These are phyloP conservation scores for Sinopyrophorus schimmeli DNA, from an alignment of 2,888 invertebrate species.

Conservation along the genomic window DNA sequence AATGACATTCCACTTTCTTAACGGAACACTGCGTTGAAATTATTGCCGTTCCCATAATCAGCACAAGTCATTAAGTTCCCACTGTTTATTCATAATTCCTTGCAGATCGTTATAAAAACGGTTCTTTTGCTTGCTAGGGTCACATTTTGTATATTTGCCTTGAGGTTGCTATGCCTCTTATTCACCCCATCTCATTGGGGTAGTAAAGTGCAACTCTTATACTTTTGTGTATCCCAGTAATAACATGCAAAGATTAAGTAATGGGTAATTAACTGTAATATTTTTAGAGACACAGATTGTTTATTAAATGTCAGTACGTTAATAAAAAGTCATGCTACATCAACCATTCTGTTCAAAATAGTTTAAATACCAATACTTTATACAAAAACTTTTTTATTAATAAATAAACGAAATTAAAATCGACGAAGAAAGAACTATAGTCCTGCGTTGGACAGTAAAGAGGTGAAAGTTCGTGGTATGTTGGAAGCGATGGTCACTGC, in stretches of 20 bases:
- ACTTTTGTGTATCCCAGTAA: slow-evolving; percentile 37
- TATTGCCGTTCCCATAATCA: slow-evolving; percentile 54
- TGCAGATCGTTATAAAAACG: slow-evolving; percentile 44
- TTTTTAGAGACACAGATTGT: slow-evolving; percentile 49
- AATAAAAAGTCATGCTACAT: slow-evolving; percentile 61
- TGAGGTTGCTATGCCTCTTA: slow-evolving; percentile 30
- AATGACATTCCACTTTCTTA: slow-evolving; percentile 51
- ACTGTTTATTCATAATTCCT: slow-evolving; percentile 55
- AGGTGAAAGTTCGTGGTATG: slow-evolving; percentile 47
- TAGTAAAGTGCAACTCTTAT: slow-evolving; percentile 46
- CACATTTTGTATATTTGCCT: slow-evolving; percentile 29
- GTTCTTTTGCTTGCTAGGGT: slow-evolving; percentile 32
- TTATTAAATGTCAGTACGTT: slow-evolving; percentile 60
- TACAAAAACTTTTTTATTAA: too few species aligned
- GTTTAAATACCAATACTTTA: too few species aligned
- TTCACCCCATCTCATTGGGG: slow-evolving; percentile 34
- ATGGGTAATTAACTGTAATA: slow-evolving; percentile 57
- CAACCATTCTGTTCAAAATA: slow-evolving; percentile 43
- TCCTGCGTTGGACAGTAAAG: slow-evolving; percentile 27
- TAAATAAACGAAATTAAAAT: slow-evolving; percentile 10
- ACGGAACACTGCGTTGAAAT: slow-evolving; percentile 52
- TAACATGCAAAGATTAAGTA: slow-evolving; percentile 51
- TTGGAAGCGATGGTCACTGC: slow-evolving; percentile 43
- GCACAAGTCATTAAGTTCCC: slow-evolving; percentile 55
- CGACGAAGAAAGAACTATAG: slow-evolving; percentile 14